Evolutionary conservation across 2,113 vertebrate species (phyloP).

Genomic region (Pachypanchax playfairii): DNA sequence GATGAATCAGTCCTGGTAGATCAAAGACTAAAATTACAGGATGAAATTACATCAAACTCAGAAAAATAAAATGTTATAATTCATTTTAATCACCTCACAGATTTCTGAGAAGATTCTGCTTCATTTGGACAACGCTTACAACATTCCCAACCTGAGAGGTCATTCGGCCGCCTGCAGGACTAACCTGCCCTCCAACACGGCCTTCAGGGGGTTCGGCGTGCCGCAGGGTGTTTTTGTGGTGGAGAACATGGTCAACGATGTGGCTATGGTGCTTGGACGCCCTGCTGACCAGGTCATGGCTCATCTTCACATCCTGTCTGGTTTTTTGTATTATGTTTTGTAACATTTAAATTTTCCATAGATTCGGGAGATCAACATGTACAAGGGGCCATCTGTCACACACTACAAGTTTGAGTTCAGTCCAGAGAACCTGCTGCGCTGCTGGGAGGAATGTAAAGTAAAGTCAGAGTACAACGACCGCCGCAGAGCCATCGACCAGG

Average conservation of each 20-base stretch:
- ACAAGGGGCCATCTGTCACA: constrained; percentile 30
- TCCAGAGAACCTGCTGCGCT: constrained; percentile 36
- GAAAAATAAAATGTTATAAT: rapidly evolving
- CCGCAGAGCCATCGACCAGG: constrained; percentile 68
- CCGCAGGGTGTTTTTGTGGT: constrained; percentile 77
- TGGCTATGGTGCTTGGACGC: constrained; percentile 76
- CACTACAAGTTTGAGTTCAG: constrained; percentile 46
- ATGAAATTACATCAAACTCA: not conserved
- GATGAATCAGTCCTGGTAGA: constrained; percentile 39
- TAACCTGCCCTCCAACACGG: constrained; percentile 87
- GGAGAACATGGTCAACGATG: constrained; percentile 83
- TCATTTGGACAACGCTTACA: constrained; percentile 83
- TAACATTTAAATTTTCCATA: not conserved
- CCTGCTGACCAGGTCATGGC: constrained; percentile 77
- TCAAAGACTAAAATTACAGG: not conserved
- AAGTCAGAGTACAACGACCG: constrained; percentile 69
- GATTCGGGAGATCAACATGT: constrained; percentile 49
- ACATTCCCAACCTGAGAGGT: constrained; percentile 83
- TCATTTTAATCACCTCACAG: constrained; percentile 53
- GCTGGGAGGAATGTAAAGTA: constrained; percentile 62
- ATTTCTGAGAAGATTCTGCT: constrained; percentile 80
- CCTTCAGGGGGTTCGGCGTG: constrained; percentile 86
- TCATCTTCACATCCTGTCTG: not conserved
- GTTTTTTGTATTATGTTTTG: not conserved
- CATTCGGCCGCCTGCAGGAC: constrained; percentile 79